These are phyloP conservation scores for Tautogolabrus adspersus DNA, from an alignment of 2,113 vertebrate species.

Conservation along the genomic window DNA sequence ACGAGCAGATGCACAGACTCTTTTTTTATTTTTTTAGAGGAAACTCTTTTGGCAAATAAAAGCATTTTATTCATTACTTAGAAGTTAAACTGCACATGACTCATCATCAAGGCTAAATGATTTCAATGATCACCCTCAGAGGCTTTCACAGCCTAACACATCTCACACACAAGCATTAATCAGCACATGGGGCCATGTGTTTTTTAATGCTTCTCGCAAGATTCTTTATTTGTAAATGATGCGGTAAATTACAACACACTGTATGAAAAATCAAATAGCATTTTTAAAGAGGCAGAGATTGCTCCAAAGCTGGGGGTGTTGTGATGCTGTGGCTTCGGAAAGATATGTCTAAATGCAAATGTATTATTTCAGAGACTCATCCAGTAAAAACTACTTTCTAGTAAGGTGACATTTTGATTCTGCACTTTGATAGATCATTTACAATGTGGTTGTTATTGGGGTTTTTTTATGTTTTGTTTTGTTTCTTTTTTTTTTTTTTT, in stretches of 20 bases:
- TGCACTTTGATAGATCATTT: constrained; percentile 4
- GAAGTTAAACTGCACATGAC: constrained; percentile 22
- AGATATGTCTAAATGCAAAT: constrained; percentile 33
- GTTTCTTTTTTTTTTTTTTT: too few relatives aligned
- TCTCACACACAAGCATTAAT: background rate
- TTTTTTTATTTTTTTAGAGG: constrained; percentile 12
- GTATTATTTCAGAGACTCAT: constrained; percentile 32
- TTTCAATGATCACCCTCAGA: constrained; percentile 18
- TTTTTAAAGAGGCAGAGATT: background rate
- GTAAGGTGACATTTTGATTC: constrained; percentile 14
- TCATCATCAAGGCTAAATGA: constrained; percentile 23
- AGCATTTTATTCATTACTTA: constrained; percentile 25
- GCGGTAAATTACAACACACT: background rate
- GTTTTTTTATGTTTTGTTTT: background rate
- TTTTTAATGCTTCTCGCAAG: background rate
- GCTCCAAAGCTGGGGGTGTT: constrained; percentile 1
- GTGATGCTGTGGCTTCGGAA: background rate
- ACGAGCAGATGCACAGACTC: constrained; percentile 13
- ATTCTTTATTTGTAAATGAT: background rate
- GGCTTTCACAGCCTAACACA: background rate
- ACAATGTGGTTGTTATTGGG: background rate
- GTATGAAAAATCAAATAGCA: background rate
- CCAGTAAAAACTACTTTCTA: background rate
- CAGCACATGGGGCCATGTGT: background rate
- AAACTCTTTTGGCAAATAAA: constrained; percentile 26